These are phyloP conservation scores for Tetramorium parvispinum DNA, from an alignment of 1,140 invertebrate genomes.

Conservation along the genomic window DNA sequence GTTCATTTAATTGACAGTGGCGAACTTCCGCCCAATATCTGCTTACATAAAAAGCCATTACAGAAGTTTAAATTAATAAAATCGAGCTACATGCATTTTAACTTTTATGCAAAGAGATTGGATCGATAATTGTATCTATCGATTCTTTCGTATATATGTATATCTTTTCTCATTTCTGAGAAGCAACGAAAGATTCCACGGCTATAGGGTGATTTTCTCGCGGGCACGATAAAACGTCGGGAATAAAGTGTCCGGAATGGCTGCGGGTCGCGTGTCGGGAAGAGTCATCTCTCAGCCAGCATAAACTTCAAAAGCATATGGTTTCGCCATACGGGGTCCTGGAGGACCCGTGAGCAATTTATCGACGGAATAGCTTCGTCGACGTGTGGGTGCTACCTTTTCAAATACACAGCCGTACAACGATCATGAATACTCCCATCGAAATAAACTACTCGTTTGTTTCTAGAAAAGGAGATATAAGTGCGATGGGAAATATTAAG, in stretches of 20 bases:
- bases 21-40: neutral
- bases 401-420: neutral
- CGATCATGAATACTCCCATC: neutral
- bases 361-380: slow-evolving; percentile 32
- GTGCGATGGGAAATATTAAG: neutral
- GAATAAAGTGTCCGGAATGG: slow-evolving; percentile 63
- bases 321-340: slow-evolving; percentile 68
- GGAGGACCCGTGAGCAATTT: slow-evolving; percentile 44
- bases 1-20: slow-evolving; percentile 2
- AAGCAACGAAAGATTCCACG: slow-evolving; percentile 46
- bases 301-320: slow-evolving; percentile 78
- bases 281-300: slow-evolving; percentile 79
- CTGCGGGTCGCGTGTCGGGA: slow-evolving; percentile 80
- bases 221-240: slow-evolving; percentile 47
- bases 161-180: neutral
- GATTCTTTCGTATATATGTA: neutral
- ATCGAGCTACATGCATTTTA: neutral
- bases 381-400: slow-evolving; percentile 27
- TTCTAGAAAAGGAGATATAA: neutral
- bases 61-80: neutral
- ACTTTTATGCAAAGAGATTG: neutral
- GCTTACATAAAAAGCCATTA: neutral
- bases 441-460: neutral
- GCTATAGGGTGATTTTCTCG: slow-evolving; percentile 43
- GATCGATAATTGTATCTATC: neutral